Evolutionary conservation across 2,888 invertebrate species (phyloP).

Genomic region (Drosophila neotestacea): DNA sequence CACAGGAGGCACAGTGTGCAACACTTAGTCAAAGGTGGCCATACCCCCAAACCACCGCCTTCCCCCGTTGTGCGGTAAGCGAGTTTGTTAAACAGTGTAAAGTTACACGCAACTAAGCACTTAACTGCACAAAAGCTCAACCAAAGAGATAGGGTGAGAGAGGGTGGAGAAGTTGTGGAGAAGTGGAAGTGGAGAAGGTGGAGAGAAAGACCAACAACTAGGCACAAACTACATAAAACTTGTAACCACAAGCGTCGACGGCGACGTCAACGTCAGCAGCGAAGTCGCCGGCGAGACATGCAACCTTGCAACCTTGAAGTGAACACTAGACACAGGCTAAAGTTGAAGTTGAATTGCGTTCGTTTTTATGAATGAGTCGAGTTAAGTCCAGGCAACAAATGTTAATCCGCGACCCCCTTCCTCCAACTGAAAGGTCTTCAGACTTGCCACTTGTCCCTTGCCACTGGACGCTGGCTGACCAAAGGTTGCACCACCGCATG

Average conservation of each 20-base stretch:
- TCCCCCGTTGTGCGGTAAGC: conserved; percentile 42
- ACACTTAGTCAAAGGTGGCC: conserved; percentile 54
- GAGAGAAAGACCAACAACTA: not conserved
- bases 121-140: conserved; percentile 75
- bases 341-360: conserved; percentile 61
- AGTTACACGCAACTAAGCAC: conserved; percentile 80
- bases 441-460: conserved; percentile 14
- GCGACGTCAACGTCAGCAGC: conserved; percentile 26
- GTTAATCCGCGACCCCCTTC: conserved; percentile 62
- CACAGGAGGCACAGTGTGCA: conserved; percentile 46
- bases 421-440: conserved; percentile 63
- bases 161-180: not conserved
- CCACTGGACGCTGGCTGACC: conserved; percentile 34
- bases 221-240: conserved; percentile 49
- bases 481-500: conserved; percentile 25
- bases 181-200: not conserved
- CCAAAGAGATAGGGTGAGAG: conserved; percentile 3
- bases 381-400: conserved; percentile 67
- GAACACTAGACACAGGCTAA: conserved; percentile 22
- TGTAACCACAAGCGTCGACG: conserved; percentile 54
- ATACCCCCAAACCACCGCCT: not conserved
- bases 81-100: conserved; percentile 79
- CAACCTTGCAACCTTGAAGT: conserved; percentile 60
- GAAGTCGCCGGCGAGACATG: conserved; percentile 27
- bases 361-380: conserved; percentile 72